Base-by-base conservation (phyloP, 2,888 invertebrate species). In the Bellardia pandia region DNA sequence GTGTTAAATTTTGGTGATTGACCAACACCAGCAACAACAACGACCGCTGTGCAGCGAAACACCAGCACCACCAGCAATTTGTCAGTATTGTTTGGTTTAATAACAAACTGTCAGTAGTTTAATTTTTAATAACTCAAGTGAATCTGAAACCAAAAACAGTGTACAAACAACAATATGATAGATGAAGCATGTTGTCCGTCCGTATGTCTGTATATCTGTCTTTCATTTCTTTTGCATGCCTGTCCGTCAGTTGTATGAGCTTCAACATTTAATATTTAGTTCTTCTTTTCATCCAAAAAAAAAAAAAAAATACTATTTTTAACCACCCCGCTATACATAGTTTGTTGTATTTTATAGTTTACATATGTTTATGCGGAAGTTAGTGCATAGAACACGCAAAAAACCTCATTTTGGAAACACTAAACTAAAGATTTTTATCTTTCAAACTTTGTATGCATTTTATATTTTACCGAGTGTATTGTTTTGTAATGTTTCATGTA, bases 281-380 rank as follows among this genome's bases (percentile, higher is more conserved):
- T 56, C 30, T 30, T 45, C 14, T 51, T 51, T n/a, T 13, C 5
- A 0, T 0, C 37, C 0, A 37, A 37, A n/a, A 13, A 51, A 3
- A 37, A 37, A n/a, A 13, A 51, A 51, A 51, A 9, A 60, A 69
- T 68, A 80, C 66, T 86, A 88, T 88, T 86, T 83, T 77, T 85
- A 84, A 60, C 71, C 77, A 80, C 84, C 84, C 88, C 30, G 37
- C 33, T 51, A n/a, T 7, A n/a, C n/a, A 33, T 51, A 37, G 23
- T 23, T 53, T 60, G 33, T 14, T 60, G 33, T 14, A 51, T 89
- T 89, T 90, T 90, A 86, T 90, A 88, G 88, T 88, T 90, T 88
- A 88, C 89, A 89, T 87, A 79, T 86, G 89, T 56, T 62, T 51
- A 81, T 87, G 83, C 87, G 87, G 87, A 87, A 87, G 87, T 85